Percentiles rank a stretch among this genome's conserved stretches.
These are phyloP conservation scores for Helicoverpa zea DNA, from an alignment of 1,140 invertebrate genomes.

Conservation along the genomic window DNA sequence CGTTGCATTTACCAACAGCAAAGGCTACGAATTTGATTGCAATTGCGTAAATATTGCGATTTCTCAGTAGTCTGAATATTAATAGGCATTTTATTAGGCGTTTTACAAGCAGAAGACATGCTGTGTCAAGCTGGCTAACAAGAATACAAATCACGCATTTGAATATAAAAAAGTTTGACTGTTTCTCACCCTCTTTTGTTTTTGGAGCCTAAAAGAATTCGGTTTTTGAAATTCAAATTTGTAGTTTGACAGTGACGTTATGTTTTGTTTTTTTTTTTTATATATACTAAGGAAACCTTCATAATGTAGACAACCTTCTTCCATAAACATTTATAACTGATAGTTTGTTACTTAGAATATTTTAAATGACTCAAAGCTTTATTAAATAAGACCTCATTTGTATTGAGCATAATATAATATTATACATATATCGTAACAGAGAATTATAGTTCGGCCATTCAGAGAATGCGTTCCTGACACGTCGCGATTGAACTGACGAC, in stretches of 20 bases:
- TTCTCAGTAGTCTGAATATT: constrained; percentile 44
- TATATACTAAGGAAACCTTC: too few relatives aligned
- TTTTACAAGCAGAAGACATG: constrained; percentile 19
- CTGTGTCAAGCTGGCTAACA: not conserved
- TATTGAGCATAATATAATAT: too few relatives aligned
- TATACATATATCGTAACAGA: too few relatives aligned
- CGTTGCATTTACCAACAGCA: constrained; percentile 5
- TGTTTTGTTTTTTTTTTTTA: not conserved
- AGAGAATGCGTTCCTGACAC: too few relatives aligned
- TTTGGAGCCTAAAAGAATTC: not conserved
- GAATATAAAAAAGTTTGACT: constrained; percentile 9
- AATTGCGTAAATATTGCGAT: constrained; percentile 19
- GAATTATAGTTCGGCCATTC: too few relatives aligned
- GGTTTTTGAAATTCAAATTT: constrained; percentile 11
- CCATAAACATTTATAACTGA: too few relatives aligned
- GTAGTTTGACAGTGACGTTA: not conserved
- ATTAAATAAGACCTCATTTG: too few relatives aligned
- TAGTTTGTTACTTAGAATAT: not conserved
- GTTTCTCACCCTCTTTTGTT: constrained; percentile 21
- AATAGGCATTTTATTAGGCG: constrained; percentile 26
- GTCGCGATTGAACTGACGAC: too few relatives aligned
- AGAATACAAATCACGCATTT: constrained; percentile 8
- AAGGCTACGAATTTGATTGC: constrained; percentile 18
- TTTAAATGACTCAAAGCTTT: too few relatives aligned
- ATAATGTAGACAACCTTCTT: too few relatives aligned